Evolutionary conservation across 2,888 invertebrate genomes (phyloP), one percentile per base, ranked within the genome.

Genomic region (Cryptus armator): DNA sequence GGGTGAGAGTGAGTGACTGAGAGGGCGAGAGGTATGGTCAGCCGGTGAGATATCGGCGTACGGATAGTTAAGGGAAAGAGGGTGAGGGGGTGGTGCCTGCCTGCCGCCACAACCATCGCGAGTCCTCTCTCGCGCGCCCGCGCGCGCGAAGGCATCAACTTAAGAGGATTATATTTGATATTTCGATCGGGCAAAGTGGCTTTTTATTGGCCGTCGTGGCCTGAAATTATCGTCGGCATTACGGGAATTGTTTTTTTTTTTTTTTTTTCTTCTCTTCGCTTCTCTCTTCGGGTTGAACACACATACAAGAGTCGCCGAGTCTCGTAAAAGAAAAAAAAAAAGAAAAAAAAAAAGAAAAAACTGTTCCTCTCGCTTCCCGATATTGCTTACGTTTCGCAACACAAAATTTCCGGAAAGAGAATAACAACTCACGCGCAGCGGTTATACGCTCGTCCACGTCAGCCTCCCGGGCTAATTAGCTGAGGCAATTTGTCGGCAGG

Each of bases 111-210:
- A 67, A 46, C 72, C 77, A 81, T 62, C 62, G 32, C 62, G 77
- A 51, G 29, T 56, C 19, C 29, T 53, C 77, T 66, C 70, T 71
- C 77, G 64, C 53, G 56, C 76, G 90, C 89, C 86, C 87, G 89
- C 89, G 90, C 89, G 87, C 87, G 89, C 89, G 89, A 77, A 83
- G 80, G 85, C 85, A 85, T 85, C 85, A 85, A 91, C 91, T 92
- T 92, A 91, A 93, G 92, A 92, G 92, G 92, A 93, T 93, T 93
- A 93, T 92, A 92, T 92, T 93, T 91, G 92, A 92, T 93, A 92
- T 92, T 92, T 92, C 92, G 92, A 92, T 92, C 92, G 91, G 88
- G 90, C 88, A 90, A 92, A 93, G 92, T 93, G 92, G 91, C 91
- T 91, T 93, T 92, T 93, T 93, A 92, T 93, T 92, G 91, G 89